A percentile compares a stretch with the other conserved stretches of the same genome.
Evolutionary conservation across 1,140 invertebrate species (phyloP).

Genomic region (Stegodyphus mimosarum): DNA sequence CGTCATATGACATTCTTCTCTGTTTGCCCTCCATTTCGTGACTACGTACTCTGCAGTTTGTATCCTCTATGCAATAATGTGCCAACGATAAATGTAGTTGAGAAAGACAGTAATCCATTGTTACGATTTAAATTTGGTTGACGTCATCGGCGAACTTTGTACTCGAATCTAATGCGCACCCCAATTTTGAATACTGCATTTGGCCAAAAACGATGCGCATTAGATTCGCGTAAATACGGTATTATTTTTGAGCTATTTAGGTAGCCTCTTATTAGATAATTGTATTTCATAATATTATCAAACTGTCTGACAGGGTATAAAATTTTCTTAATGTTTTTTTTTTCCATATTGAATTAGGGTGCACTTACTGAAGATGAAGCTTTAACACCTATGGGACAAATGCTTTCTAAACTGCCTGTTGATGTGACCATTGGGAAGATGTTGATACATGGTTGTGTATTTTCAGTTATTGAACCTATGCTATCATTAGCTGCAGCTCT

Average conservation of each 20-base stretch:
- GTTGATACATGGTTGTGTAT: constrained; percentile 65
- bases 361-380: constrained; percentile 86
- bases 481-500: constrained; percentile 90
- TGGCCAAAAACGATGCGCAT: no score
- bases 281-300: not conserved
- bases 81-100: no score
- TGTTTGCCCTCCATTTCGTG: no score
- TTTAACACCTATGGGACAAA: constrained; percentile 89
- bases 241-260: not conserved
- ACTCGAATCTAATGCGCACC: no score
- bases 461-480: constrained; percentile 77
- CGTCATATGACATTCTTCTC: no score
- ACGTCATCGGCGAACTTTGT: no score
- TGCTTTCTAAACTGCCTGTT: constrained; percentile 89
- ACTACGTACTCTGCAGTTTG: no score
- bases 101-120: no score
- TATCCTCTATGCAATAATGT: no score
- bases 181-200: no score
- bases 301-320: no score
- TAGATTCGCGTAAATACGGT: not conserved
- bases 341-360: constrained; percentile 70
- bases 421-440: constrained; percentile 97
- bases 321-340: not conserved
- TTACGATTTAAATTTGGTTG: no score
- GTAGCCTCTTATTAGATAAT: not conserved